phyloP scores from a whole-genome alignment of 2,797 vertebrate genomes.

The Tenualosa thibaudeaui region DNA sequence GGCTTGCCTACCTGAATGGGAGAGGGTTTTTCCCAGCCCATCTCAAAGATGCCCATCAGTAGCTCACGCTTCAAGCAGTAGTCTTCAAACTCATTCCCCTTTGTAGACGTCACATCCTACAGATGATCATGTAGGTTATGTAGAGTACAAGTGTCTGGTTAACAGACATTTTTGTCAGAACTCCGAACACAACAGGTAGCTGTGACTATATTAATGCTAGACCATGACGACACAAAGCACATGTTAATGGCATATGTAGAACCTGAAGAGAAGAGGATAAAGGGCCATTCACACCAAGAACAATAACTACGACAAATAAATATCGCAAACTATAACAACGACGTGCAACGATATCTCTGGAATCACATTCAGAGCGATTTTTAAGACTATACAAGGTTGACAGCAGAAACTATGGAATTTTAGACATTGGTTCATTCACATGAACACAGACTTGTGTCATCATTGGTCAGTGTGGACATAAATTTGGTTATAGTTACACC shows the following conservation, averaged over 20 bases:
- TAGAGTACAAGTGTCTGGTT: not conserved
- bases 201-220: no score
- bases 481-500: no score
- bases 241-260: not conserved
- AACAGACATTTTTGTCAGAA: not conserved
- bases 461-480: no score
- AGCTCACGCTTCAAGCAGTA: constrained; percentile 79
- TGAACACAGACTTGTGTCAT: no score
- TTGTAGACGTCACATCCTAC: constrained; percentile 79
- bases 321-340: no score
- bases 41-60: constrained; percentile 80
- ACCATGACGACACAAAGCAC: not conserved
- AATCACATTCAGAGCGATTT: no score
- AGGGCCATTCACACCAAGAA: no score
- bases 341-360: no score
- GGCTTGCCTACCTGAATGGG: constrained; percentile 71
- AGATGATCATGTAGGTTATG: constrained; percentile 16
- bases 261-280: not conserved
- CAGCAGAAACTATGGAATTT: no score
- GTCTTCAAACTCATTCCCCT: constrained; percentile 81
- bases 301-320: no score
- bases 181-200: not conserved
- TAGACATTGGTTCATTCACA: no score
- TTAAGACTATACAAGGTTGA: no score
- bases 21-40: constrained; percentile 81